Conservation (phyloP, 1,140 invertebrate genomes). For the Plectus sambesii region DNA sequence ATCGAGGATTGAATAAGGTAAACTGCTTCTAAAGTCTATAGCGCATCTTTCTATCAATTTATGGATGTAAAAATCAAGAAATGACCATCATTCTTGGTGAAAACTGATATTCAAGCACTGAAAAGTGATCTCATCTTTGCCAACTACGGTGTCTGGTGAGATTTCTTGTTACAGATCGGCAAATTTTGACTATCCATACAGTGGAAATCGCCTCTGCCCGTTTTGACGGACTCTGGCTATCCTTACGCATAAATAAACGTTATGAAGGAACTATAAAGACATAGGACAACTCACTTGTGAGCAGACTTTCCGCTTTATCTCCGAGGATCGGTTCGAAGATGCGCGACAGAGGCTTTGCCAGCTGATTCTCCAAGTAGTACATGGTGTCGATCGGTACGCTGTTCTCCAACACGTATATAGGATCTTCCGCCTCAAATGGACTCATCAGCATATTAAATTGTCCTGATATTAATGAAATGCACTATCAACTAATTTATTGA, state of each 20-base stretch:
- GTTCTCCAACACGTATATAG: constrained; percentile 95
- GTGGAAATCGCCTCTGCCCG: neutral
- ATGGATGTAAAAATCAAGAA: too few species aligned
- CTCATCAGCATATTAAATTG: too few species aligned
- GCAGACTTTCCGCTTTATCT: constrained; percentile 78
- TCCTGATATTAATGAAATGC: constrained; percentile 18
- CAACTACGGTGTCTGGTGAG: too few species aligned
- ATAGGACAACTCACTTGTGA: constrained; percentile 60
- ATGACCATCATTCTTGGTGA: too few species aligned
- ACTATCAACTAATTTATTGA: neutral
- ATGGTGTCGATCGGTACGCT: constrained; percentile 92
- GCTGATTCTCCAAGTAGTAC: constrained; percentile 95
- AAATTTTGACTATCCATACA: too few species aligned
- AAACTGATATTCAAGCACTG: too few species aligned
- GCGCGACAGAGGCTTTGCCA: constrained; percentile 86
- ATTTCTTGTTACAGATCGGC: too few species aligned
- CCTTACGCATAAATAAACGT: constrained; percentile 21
- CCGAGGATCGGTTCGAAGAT: constrained; percentile 98
- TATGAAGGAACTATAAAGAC: constrained; percentile 2
- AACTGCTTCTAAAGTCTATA: too few species aligned
- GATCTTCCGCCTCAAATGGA: constrained; percentile 70
- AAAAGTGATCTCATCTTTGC: too few species aligned
- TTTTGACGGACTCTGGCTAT: constrained; percentile 28
- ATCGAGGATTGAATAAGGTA: too few species aligned
- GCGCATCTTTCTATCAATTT: too few species aligned